Evolutionary conservation across 2,113 vertebrate species (phyloP).

Genomic region (Phalacrocorax pelagicus): DNA sequence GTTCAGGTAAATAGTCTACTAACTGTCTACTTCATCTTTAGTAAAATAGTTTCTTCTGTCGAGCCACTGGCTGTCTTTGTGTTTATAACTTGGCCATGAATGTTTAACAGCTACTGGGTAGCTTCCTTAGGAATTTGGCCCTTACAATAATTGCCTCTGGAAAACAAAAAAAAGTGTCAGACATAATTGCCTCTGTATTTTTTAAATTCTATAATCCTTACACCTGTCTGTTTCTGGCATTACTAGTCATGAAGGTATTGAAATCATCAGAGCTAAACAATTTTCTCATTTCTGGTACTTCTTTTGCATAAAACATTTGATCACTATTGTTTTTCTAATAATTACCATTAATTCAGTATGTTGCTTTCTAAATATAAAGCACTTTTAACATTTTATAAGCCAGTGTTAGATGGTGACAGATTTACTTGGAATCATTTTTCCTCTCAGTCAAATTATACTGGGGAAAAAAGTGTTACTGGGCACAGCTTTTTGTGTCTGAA

Average conservation of each 20-base stretch:
- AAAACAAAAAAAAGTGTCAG: background rate
- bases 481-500: background rate
- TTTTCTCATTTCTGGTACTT: background rate
- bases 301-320: background rate
- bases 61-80: background rate
- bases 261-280: background rate
- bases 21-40: background rate
- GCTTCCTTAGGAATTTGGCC: background rate
- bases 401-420: background rate
- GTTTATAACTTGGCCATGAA: background rate
- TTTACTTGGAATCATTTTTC: background rate
- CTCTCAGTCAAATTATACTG: background rate
- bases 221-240: background rate
- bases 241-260: background rate
- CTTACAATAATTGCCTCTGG: background rate
- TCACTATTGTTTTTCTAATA: background rate
- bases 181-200: background rate
- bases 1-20: background rate
- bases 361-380: background rate
- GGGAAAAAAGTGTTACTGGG: background rate
- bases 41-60: background rate
- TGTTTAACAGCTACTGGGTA: background rate
- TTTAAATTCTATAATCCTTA: background rate
- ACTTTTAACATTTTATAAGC: background rate
- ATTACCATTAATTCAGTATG: background rate